These are phyloP conservation scores for Plecturocebus donacophilus DNA, from an alignment of 2,113 vertebrate species.

Conservation along the genomic window DNA sequence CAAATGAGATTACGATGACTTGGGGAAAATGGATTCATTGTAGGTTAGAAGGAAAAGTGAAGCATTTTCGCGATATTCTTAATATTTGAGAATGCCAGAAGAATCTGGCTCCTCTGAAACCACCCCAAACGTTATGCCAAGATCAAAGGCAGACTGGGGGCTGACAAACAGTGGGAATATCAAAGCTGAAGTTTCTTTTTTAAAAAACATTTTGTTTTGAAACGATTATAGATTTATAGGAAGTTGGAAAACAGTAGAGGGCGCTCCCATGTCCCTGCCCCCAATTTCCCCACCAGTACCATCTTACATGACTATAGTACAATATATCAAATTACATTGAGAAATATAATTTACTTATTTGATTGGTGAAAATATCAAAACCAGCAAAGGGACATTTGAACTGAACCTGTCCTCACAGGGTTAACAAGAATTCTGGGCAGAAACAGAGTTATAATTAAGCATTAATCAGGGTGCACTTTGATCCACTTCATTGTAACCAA, in stretches of 20 bases:
- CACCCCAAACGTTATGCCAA: neutral
- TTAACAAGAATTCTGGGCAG: too few species aligned
- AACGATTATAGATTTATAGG: neutral
- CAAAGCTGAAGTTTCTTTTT: neutral
- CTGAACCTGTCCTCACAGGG: too few species aligned
- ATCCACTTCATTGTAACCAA: too few species aligned
- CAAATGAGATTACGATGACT: constrained; percentile 39
- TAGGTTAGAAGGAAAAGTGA: neutral
- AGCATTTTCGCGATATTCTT: neutral
- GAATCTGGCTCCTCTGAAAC: neutral
- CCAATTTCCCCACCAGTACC: neutral
- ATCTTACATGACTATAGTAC: neutral
- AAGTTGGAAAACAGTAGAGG: neutral
- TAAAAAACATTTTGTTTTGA: neutral
- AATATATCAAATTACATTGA: too few species aligned
- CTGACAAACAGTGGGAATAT: neutral
- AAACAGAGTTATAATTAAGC: too few species aligned
- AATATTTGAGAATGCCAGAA: neutral
- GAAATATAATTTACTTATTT: too few species aligned
- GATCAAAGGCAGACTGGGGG: neutral
- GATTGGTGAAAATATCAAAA: too few species aligned
- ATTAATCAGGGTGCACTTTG: too few species aligned
- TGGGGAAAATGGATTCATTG: neutral
- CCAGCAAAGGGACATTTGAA: too few species aligned
- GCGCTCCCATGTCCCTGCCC: neutral